phyloP scores from a whole-genome alignment of 2,888 invertebrate genomes.

The Leptinotarsa tumamoca region DNA sequence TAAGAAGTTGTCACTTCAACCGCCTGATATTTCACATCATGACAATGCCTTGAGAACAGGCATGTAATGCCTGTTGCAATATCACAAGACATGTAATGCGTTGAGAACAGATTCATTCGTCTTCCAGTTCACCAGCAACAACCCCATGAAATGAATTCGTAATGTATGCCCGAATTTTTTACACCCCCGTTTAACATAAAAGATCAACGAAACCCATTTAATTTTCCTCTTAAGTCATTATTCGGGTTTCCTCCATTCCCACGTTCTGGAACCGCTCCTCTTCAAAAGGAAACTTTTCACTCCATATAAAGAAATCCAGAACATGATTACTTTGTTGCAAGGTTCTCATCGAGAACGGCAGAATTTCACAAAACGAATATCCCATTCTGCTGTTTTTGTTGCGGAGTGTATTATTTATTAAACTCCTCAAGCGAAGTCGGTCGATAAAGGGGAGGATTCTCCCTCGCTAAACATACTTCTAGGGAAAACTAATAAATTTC shows the following conservation, averaged over 20 bases:
- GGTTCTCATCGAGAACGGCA: neutral
- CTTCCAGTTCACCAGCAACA: no score
- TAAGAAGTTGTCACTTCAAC: no score
- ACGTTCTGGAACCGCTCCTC: neutral
- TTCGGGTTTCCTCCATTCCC: neutral
- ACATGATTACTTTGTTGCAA: neutral
- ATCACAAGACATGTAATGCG: no score
- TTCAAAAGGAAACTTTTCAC: neutral
- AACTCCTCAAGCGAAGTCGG: constrained; percentile 36
- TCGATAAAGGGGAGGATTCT: constrained; percentile 37
- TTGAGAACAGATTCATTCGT: no score
- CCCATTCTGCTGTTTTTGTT: constrained; percentile 32
- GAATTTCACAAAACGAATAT: neutral
- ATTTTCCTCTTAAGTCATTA: constrained; percentile 1
- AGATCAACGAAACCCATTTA: neutral
- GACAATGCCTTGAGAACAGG: no score
- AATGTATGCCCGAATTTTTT: neutral
- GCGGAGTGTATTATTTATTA: constrained; percentile 37
- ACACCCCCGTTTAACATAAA: neutral
- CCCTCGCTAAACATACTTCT: neutral
- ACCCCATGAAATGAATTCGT: no score
- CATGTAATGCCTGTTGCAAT: no score
- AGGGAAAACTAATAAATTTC: constrained; percentile 6
- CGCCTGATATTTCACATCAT: no score
- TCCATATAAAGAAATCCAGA: neutral